Evolutionary conservation across 2,113 vertebrate genomes (phyloP), one percentile per base, ranked within the genome.

Genomic region (Gulo gulo): DNA sequence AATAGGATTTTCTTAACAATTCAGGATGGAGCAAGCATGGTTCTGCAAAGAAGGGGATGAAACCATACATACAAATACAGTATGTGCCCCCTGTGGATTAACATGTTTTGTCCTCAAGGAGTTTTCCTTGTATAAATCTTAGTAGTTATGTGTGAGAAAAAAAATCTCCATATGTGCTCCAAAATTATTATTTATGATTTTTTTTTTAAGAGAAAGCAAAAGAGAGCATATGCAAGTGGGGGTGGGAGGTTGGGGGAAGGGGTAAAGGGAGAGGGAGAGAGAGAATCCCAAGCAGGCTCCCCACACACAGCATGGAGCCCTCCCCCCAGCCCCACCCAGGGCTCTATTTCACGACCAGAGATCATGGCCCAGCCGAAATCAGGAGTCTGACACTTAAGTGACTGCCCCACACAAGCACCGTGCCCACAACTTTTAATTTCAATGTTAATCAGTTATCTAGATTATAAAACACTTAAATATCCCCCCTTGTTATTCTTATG

Each of bases 51-150:
- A 45, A 78, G 31, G 24, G 18, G 24, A 59, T 50, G 50, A 20
- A 59, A 26, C 3, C 31, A 91, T 21, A 26, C 42, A 12, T n/a
- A n/a, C 3, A 52, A 61, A 67, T 90, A 74, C 23, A 87, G 45
- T 24, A 50, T n/a, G 6, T 34, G 47, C 1, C 73, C 18, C 59
- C 8, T 74, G 36, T 74, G 42, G 13, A 59, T 39, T 79, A 85
- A 88, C 13, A 13, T 31, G 18, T 23, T 57, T 65, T 69, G 14
- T 88, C 67, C 45, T 76, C n/a, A 67, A 47, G 24, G 31, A 47
- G 47, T 83, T 88, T 83, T 81, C 36, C 52, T n/a, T 42, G n/a
- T 7, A 26, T 69, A 96, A 92, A 73, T 92, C 39, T 88, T n/a
- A 34, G 57, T 50, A 67, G 7, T 39, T 82, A 82, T 4, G 0